Evolutionary conservation across 2,797 vertebrate species (phyloP).

Genomic region (Microtus agrestis): DNA sequence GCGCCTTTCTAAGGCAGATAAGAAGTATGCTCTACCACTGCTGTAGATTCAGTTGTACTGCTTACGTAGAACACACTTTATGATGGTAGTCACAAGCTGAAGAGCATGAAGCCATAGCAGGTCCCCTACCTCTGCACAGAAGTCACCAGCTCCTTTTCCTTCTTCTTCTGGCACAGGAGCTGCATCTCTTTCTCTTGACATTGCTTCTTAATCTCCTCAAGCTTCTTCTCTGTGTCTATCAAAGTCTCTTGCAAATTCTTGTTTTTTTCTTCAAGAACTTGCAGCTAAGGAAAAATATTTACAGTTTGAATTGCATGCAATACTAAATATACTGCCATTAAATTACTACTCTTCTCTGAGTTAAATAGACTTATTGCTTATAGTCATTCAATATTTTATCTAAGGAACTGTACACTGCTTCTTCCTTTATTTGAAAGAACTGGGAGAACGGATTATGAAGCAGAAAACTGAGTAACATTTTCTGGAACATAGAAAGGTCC

Average conservation of each 20-base stretch:
- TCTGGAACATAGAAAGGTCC: not conserved
- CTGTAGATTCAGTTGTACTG: not conserved
- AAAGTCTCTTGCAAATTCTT: conserved; percentile 89
- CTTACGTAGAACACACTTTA: conserved; percentile 52
- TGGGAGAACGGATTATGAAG: conserved; percentile 5
- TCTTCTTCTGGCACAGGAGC: conserved; percentile 91
- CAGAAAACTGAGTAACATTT: conserved; percentile 37
- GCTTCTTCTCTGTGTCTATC: conserved; percentile 88
- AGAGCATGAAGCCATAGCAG: not conserved
- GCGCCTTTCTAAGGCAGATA: not conserved
- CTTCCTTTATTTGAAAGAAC: not conserved
- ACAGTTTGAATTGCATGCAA: conserved; percentile 20
- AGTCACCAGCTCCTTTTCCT: conserved; percentile 94
- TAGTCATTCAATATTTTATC: not conserved
- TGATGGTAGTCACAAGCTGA: not conserved
- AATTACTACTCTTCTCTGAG: conserved; percentile 6
- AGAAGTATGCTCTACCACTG: not conserved
- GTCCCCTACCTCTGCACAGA: conserved; percentile 94
- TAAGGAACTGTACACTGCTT: not conserved
- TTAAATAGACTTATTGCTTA: not conserved
- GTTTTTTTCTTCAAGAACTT: conserved; percentile 90
- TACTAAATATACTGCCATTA: conserved; percentile 41
- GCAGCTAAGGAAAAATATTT: conserved; percentile 84
- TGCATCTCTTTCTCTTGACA: conserved; percentile 92
- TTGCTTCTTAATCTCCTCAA: conserved; percentile 86